Conservation (phyloP, 2,888 invertebrate genomes). For the Tenthredo notha region DNA sequence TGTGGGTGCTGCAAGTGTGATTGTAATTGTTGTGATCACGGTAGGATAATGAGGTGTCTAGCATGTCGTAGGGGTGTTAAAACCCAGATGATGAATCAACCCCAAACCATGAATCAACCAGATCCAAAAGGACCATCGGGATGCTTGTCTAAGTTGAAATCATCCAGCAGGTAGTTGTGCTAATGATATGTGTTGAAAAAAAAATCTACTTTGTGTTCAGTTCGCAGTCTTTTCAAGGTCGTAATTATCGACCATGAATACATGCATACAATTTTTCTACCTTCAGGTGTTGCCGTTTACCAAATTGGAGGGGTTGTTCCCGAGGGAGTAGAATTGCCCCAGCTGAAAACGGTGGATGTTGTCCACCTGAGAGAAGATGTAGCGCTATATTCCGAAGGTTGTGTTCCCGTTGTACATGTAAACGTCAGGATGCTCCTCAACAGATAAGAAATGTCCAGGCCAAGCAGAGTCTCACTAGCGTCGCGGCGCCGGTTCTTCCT, state of each 20-base stretch:
- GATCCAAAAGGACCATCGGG: constrained; percentile 4
- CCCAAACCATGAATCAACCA: constrained; percentile 57
- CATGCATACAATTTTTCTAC: neutral
- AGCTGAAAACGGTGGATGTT: constrained; percentile 68
- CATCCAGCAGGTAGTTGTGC: constrained; percentile 72
- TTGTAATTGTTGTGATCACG: constrained; percentile 10
- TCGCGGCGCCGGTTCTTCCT: constrained; percentile 75
- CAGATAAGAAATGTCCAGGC: constrained; percentile 72
- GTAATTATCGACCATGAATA: neutral
- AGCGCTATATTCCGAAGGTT: constrained; percentile 70
- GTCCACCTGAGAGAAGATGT: constrained; percentile 72
- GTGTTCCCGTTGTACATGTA: constrained; percentile 65
- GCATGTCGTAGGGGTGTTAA: constrained; percentile 72
- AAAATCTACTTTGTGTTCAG: neutral
- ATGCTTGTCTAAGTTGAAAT: constrained; percentile 69
- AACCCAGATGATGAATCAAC: constrained; percentile 64
- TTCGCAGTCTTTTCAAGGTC: neutral
- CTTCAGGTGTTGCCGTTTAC: constrained; percentile 59
- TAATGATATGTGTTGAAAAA: no score
- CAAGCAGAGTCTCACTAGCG: constrained; percentile 77
- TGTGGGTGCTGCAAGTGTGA: constrained; percentile 65
- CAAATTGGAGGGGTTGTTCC: constrained; percentile 67
- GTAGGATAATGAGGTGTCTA: constrained; percentile 70
- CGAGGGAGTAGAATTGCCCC: constrained; percentile 70
- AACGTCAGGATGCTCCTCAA: constrained; percentile 62